Conservation (phyloP, 2,888 invertebrate species). For the Orchesella flavescens region DNA sequence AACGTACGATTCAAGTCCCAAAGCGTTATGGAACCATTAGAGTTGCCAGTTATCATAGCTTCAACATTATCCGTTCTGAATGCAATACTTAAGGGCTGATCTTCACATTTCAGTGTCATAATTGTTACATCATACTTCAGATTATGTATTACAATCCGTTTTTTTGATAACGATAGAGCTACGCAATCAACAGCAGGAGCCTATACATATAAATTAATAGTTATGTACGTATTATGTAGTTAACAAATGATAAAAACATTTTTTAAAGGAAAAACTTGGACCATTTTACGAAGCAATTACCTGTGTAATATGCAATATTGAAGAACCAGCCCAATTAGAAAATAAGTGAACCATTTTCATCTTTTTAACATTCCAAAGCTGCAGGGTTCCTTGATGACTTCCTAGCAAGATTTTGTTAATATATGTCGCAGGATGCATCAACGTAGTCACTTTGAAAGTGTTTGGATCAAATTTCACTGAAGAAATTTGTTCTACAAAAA, state of each 20-base stretch:
- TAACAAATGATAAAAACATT: no score
- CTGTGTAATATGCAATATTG: constrained; percentile 71
- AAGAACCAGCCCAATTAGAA: constrained; percentile 74
- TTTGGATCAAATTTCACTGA: constrained; percentile 76
- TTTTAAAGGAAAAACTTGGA: no score
- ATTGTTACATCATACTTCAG: constrained; percentile 87
- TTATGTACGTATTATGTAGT: no score
- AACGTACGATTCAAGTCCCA: constrained; percentile 85
- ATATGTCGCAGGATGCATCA: constrained; percentile 96
- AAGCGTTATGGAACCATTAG: constrained; percentile 88
- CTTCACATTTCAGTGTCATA: constrained; percentile 94
- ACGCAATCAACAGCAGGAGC: constrained; percentile 94
- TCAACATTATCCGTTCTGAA: constrained; percentile 91
- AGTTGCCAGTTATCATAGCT: constrained; percentile 89
- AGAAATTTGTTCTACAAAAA: constrained; percentile 73
- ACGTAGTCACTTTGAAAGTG: constrained; percentile 84
- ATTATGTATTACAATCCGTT: constrained; percentile 90
- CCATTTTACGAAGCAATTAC: no score
- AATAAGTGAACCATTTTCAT: constrained; percentile 86
- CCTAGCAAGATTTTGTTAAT: constrained; percentile 93
- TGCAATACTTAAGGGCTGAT: constrained; percentile 86
- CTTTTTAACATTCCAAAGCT: constrained; percentile 91
- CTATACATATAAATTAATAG: neutral
- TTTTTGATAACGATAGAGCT: constrained; percentile 88
- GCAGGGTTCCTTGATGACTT: constrained; percentile 87